A percentile compares a stretch with the other conserved stretches of the same genome.
These are phyloP conservation scores for Diadumene lineata DNA, from an alignment of 92 coral and sea anemone genomes.

Conservation along the genomic window DNA sequence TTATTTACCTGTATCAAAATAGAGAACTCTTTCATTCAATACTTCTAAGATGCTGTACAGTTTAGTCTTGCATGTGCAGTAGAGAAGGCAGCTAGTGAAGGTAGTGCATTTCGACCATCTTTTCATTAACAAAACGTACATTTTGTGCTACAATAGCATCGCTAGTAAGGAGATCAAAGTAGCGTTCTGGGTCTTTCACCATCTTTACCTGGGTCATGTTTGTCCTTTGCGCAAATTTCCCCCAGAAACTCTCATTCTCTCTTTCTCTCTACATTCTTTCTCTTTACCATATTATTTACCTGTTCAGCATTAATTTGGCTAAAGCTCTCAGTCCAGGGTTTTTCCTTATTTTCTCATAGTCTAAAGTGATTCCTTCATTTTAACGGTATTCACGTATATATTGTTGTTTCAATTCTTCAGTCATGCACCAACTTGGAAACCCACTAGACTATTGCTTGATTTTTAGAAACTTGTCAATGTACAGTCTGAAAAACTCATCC, in stretches of 20 bases:
- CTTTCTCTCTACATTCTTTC: not conserved
- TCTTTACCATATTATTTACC: constrained; percentile 34
- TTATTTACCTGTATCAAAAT: not conserved
- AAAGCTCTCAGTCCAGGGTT: constrained; percentile 49
- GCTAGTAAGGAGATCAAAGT: constrained; percentile 37
- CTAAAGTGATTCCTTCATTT: constrained; percentile 40
- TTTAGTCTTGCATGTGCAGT: constrained; percentile 38
- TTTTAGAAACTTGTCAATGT: constrained; percentile 49
- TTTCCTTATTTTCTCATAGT: constrained; percentile 6
- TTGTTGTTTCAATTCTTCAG: constrained; percentile 38
- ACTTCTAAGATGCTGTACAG: no score
- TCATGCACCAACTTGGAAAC: constrained; percentile 32
- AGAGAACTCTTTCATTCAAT: no score
- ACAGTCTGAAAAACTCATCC: constrained; percentile 30
- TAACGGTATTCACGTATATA: constrained; percentile 33
- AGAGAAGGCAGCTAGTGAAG: constrained; percentile 28
- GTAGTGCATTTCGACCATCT: constrained; percentile 20
- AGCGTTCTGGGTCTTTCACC: constrained; percentile 29
- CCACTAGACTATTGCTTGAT: constrained; percentile 54
- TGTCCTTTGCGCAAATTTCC: constrained; percentile 14
- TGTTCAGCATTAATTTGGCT: constrained; percentile 57
- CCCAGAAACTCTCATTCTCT: constrained; percentile 24
- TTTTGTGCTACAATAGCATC: constrained; percentile 34
- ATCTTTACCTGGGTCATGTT: constrained; percentile 52
- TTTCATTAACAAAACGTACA: constrained; percentile 39